A percentile compares a stretch with the other conserved stretches of the same genome.
Conservation (phyloP, 2,113 vertebrate genomes). For the Coregonus clupeaformis region DNA sequence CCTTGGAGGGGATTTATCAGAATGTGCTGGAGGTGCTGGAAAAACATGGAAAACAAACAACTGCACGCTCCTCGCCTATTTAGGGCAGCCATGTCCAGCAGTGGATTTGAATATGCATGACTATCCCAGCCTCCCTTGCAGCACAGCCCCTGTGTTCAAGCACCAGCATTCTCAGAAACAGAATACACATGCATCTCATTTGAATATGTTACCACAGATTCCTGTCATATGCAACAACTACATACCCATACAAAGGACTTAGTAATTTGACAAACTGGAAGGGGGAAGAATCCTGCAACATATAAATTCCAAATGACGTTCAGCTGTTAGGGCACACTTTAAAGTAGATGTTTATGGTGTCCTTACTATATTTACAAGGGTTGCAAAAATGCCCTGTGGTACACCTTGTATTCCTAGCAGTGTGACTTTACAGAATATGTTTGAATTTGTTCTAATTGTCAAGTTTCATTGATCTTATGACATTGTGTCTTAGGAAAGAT, state of each 20-base stretch:
- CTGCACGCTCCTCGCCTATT: slow-evolving; percentile 72
- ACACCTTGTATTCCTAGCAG: not conserved
- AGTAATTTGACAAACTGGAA: slow-evolving; percentile 42
- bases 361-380: slow-evolving; percentile 20
- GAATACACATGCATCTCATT: slow-evolving; percentile 70
- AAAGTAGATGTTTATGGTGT: slow-evolving; percentile 28
- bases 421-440: not conserved
- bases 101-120: slow-evolving; percentile 82
- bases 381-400: slow-evolving; percentile 1
- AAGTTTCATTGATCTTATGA: not conserved
- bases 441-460: not conserved
- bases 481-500: not conserved
- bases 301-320: slow-evolving; percentile 31
- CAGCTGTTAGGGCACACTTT: slow-evolving; percentile 26
- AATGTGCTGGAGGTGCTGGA: slow-evolving; percentile 57
- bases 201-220: slow-evolving; percentile 68
- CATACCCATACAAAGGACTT: slow-evolving; percentile 48
- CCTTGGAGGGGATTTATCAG: slow-evolving; percentile 61
- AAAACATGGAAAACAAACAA: slow-evolving; percentile 60
- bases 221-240: slow-evolving; percentile 69
- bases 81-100: slow-evolving; percentile 77
- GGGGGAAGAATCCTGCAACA: slow-evolving; percentile 27
- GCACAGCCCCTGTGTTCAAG: slow-evolving; percentile 52
- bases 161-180: slow-evolving; percentile 56
- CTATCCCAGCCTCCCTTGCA: slow-evolving; percentile 70